Conservation (phyloP, 53 echinoderm and acorn worm species). For the Temnopleurus reevesii region DNA sequence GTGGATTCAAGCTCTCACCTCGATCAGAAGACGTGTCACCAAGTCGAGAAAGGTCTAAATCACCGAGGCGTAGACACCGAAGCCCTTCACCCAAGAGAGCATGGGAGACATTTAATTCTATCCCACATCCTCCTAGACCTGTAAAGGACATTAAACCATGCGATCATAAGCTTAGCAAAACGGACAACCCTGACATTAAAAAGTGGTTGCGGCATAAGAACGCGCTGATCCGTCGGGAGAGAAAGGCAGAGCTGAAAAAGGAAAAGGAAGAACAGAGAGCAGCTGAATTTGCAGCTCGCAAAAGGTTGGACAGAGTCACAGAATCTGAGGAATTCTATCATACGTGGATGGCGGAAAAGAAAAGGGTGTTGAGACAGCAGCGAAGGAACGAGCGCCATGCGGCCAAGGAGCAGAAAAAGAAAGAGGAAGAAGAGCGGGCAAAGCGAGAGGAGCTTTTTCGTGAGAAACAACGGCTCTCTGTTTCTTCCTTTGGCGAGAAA, state of each 20-base stretch:
- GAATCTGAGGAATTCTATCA: constrained; percentile 52
- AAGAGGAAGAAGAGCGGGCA: constrained; percentile 35
- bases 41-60: not conserved
- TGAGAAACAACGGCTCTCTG: not conserved
- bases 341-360: constrained; percentile 44
- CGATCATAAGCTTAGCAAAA: constrained; percentile 68
- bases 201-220: constrained; percentile 81
- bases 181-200: constrained; percentile 69
- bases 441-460: constrained; percentile 37
- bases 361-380: not conserved
- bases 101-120: not conserved
- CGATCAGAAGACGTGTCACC: not conserved
- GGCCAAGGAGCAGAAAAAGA: constrained; percentile 28
- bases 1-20: not conserved
- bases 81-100: constrained; percentile 17
- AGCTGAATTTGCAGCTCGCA: not conserved
- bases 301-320: constrained; percentile 34
- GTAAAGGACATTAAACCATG: constrained; percentile 42
- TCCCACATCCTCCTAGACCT: constrained; percentile 34
- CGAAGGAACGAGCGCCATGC: not conserved
- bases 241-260: constrained; percentile 53
- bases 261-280: constrained; percentile 53
- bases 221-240: constrained; percentile 64
- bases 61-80: not conserved
- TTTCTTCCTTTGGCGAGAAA: constrained; percentile 39